Percentiles rank a stretch among this genome's conserved stretches.
phyloP scores from a whole-genome alignment of 2,113 vertebrate species.

The Neodontobutis hainanensis region DNA sequence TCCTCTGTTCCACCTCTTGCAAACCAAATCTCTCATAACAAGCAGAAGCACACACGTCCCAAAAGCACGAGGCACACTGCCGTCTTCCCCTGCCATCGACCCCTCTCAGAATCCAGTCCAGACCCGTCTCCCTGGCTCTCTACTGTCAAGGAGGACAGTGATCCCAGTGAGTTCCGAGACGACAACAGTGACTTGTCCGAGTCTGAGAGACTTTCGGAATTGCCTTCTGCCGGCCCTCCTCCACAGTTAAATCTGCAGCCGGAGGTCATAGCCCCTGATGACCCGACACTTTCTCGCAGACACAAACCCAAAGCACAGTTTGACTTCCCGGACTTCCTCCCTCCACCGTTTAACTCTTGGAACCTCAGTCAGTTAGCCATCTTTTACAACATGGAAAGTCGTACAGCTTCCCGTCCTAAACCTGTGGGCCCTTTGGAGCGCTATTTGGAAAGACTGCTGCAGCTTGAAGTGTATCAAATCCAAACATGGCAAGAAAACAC shows the following conservation, averaged over 20 bases:
- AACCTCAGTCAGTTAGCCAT: constrained; percentile 82
- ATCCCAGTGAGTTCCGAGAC: constrained; percentile 38
- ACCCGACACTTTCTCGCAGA: constrained; percentile 25
- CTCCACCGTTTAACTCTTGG: constrained; percentile 89
- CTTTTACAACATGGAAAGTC: constrained; percentile 79
- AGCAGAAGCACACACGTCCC: constrained; percentile 6
- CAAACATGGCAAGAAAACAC: constrained; percentile 82
- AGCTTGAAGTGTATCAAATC: constrained; percentile 88
- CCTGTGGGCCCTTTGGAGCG: constrained; percentile 79
- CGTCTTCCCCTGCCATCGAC: neutral
- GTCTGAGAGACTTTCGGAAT: constrained; percentile 80
- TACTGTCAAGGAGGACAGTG: neutral
- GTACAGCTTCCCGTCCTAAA: constrained; percentile 45
- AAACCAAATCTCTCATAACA: constrained; percentile 16
- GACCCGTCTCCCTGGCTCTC: constrained; percentile 12
- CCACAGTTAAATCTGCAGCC: constrained; percentile 86
- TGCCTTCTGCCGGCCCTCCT: constrained; percentile 69
- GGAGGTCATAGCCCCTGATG: constrained; percentile 78
- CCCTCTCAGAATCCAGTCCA: constrained; percentile 12
- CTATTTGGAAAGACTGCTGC: constrained; percentile 84
- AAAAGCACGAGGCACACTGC: constrained; percentile 29
- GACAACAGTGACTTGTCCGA: constrained; percentile 87
- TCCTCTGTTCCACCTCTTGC: neutral
- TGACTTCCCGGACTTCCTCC: constrained; percentile 88
- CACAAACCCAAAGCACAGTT: constrained; percentile 35